Conservation (phyloP, 2,888 invertebrate genomes). For the Ernsta delagoae region DNA sequence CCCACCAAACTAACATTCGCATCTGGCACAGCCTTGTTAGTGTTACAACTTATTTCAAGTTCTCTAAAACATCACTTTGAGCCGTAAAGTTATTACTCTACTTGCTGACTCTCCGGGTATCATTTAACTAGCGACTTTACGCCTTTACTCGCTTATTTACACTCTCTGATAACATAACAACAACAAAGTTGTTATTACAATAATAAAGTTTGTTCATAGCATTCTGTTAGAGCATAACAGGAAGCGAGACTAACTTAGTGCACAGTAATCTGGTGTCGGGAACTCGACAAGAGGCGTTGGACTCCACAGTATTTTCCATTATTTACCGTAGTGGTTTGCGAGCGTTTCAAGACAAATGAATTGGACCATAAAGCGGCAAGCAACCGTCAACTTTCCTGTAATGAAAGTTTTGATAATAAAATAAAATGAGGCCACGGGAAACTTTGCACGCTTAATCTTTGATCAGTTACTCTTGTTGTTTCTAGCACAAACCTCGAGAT, state of each 20-base stretch:
- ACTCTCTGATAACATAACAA: constrained; percentile 29
- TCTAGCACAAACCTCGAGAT: constrained; percentile 32
- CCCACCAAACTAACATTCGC: not conserved
- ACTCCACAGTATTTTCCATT: constrained; percentile 60
- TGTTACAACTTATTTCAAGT: not conserved
- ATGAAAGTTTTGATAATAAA: constrained; percentile 73
- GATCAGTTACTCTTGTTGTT: constrained; percentile 59
- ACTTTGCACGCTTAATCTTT: constrained; percentile 64
- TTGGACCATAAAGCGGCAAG: constrained; percentile 69
- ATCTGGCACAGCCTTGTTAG: constrained; percentile 5
- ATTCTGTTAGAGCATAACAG: constrained; percentile 62
- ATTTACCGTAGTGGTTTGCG: constrained; percentile 64
- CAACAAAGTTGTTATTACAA: constrained; percentile 41
- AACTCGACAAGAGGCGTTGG: constrained; percentile 56
- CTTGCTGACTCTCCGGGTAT: constrained; percentile 9
- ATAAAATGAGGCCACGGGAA: constrained; percentile 59
- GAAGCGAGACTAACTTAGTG: constrained; percentile 67
- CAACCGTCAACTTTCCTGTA: constrained; percentile 68
- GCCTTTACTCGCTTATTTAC: constrained; percentile 22
- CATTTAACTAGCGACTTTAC: constrained; percentile 32
- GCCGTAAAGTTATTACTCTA: not conserved
- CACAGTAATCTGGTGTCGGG: constrained; percentile 65
- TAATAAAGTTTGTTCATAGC: constrained; percentile 61
- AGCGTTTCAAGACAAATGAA: constrained; percentile 67
- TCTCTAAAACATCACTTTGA: constrained; percentile 9